phyloP scores from a whole-genome alignment of 2,888 invertebrate species.

The Lycaena phlaeas region DNA sequence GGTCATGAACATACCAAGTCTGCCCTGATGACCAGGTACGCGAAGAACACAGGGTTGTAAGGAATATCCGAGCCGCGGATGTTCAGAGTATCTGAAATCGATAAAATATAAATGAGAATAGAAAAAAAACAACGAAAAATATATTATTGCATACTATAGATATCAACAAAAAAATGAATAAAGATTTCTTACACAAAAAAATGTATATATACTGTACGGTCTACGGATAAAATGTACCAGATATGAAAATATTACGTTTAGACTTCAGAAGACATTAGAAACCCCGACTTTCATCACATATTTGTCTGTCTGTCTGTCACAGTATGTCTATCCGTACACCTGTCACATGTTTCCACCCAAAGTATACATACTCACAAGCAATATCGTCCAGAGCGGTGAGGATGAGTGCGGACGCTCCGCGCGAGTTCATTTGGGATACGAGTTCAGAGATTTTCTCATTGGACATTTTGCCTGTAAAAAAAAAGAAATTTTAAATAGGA shows the following conservation, averaged over 20 bases:
- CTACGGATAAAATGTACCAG: no score
- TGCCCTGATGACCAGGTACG: conserved; percentile 77
- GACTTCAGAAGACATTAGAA: no score
- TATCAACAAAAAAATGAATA: no score
- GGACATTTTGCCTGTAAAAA: conserved; percentile 69
- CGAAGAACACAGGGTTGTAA: conserved; percentile 92
- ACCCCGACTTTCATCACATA: no score
- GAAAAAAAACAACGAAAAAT: neutral
- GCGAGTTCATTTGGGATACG: conserved; percentile 74
- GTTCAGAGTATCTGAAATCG: conserved; percentile 83
- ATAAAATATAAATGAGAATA: no score
- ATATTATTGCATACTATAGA: no score
- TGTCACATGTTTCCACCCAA: no score
- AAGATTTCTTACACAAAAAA: no score
- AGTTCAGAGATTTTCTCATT: conserved; percentile 78
- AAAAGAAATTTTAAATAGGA: neutral
- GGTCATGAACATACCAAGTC: conserved; percentile 67
- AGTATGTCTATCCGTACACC: no score
- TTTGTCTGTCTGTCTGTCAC: no score
- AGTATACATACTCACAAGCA: conserved; percentile 76
- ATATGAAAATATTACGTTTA: no score
- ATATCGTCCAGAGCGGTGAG: conserved; percentile 91
- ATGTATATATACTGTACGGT: no score
- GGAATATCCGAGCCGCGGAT: conserved; percentile 92
- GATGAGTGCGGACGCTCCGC: conserved; percentile 77